A percentile compares a stretch with the other conserved stretches of the same genome.
Evolutionary conservation across 2,797 vertebrate genomes (phyloP).

Genomic region (Hybognathus amarus): DNA sequence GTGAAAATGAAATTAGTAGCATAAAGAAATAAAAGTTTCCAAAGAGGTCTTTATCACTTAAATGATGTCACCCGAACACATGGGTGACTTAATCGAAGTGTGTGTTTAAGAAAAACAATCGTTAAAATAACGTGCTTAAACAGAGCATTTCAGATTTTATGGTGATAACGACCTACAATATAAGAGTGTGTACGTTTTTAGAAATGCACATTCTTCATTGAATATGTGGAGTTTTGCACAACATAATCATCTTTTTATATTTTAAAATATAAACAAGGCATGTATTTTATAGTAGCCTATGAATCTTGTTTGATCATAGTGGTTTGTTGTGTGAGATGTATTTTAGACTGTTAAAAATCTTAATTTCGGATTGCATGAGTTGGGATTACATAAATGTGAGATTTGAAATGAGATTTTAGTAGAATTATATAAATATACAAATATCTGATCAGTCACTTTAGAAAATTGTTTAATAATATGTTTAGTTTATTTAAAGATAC

Average conservation of each 20-base stretch:
- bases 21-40: conserved; percentile 4
- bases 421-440: neutral
- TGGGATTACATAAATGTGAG: neutral
- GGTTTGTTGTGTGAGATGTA: neutral
- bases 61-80: neutral
- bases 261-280: too few species aligned
- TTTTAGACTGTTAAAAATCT: neutral
- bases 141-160: neutral
- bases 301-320: neutral
- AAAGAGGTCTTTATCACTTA: neutral
- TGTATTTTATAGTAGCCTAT: too few species aligned
- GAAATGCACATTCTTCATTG: neutral
- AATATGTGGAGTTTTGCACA: neutral
- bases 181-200: neutral
- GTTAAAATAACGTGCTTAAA: neutral
- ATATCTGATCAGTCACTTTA: neutral
- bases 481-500: neutral
- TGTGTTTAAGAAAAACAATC: neutral
- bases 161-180: neutral
- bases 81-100: neutral
- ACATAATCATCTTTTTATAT: neutral
- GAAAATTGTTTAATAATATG: neutral
- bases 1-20: neutral
- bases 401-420: neutral
- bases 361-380: neutral